Percentiles rank a stretch among this genome's conserved stretches.
phyloP scores from a whole-genome alignment of 2,888 invertebrate genomes.

The Molanna angustata region DNA sequence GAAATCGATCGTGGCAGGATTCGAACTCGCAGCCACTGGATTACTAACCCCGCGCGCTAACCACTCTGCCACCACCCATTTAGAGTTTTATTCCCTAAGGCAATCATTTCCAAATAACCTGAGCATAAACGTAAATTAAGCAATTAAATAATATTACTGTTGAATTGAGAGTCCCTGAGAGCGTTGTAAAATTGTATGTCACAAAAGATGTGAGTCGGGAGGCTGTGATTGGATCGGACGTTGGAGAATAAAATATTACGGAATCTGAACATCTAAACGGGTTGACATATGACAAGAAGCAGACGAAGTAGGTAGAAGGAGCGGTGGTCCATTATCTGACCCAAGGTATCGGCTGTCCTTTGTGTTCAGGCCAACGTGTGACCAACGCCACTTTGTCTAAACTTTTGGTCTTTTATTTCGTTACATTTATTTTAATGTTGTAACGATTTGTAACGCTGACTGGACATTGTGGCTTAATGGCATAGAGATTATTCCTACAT shows the following conservation, averaged over 20 bases:
- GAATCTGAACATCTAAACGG: constrained; percentile 9
- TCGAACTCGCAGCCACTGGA: no score
- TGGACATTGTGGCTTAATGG: constrained; percentile 8
- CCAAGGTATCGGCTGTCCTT: constrained; percentile 12
- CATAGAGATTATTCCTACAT: no score
- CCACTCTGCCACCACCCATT: no score
- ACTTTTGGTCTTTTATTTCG: constrained; percentile 6
- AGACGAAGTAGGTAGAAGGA: background rate
- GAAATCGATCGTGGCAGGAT: no score
- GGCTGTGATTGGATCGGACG: constrained; percentile 24
- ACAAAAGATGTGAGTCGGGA: constrained; percentile 11
- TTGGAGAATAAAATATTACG: constrained; percentile 20
- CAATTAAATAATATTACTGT: background rate
- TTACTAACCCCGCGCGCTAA: no score
- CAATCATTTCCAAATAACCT: no score
- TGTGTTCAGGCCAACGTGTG: constrained; percentile 18
- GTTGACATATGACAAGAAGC: constrained; percentile 26
- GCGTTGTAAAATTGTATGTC: constrained; percentile 1
- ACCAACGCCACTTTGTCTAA: constrained; percentile 18
- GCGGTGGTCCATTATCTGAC: background rate
- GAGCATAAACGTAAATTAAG: no score
- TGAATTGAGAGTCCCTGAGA: background rate
- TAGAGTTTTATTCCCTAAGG: no score
- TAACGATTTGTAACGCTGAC: constrained; percentile 12
- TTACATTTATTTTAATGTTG: constrained; percentile 6